A percentile compares a stretch with the other conserved stretches of the same genome.
Conservation (phyloP, 2,797 vertebrate genomes). For the Sebastes oblongus region DNA sequence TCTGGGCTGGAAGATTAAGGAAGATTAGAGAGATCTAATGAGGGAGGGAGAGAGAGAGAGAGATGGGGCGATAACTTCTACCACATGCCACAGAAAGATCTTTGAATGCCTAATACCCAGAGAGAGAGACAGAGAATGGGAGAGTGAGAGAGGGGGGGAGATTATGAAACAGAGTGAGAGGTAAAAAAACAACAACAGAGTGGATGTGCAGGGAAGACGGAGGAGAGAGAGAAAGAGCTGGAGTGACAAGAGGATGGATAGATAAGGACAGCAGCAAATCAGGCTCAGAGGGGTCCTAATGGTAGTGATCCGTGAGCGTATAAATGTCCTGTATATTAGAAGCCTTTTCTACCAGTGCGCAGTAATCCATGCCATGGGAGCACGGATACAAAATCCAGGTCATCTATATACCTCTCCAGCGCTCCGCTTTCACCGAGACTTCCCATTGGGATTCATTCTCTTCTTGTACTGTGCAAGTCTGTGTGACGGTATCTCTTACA, state of each 20-base stretch:
- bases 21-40: slow-evolving; percentile 83
- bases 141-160: slow-evolving; percentile 42
- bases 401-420: slow-evolving; percentile 64
- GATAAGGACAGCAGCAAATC: slow-evolving; percentile 69
- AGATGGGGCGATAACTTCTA: slow-evolving; percentile 77
- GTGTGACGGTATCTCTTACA: slow-evolving; percentile 62
- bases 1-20: slow-evolving; percentile 85
- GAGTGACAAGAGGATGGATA: slow-evolving; percentile 56
- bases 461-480: slow-evolving; percentile 41
- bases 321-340: slow-evolving; percentile 59
- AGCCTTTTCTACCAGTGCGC: slow-evolving; percentile 47
- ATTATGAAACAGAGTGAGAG: slow-evolving; percentile 61
- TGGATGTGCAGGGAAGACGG: slow-evolving; percentile 14
- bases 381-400: slow-evolving; percentile 67
- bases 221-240: slow-evolving; percentile 53
- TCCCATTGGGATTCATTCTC: slow-evolving; percentile 69
- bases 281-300: slow-evolving; percentile 68
- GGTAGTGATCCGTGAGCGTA: slow-evolving; percentile 52
- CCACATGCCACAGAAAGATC: slow-evolving; percentile 70
- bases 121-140: slow-evolving; percentile 61
- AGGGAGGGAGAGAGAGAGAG: slow-evolving; percentile 57
- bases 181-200: slow-evolving; percentile 20
- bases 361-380: slow-evolving; percentile 66
- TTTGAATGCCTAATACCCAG: slow-evolving; percentile 70
- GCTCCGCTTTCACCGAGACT: slow-evolving; percentile 35